Evolutionary conservation across 2,888 invertebrate genomes (phyloP).

Genomic region (Lepidochitona cinerea): DNA sequence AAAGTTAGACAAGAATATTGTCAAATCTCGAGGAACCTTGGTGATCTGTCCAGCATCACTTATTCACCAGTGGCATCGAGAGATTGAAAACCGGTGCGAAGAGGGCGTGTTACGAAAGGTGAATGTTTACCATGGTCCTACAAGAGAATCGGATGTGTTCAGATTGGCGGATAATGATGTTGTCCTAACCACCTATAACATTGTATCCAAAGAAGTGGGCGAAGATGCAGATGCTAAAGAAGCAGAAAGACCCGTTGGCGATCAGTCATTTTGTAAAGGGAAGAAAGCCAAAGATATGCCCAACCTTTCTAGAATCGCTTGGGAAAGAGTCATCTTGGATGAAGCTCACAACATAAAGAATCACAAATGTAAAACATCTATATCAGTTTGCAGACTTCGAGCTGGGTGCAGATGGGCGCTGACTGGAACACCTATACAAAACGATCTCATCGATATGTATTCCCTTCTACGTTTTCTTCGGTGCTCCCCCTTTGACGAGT

Average conservation of each 20-base stretch:
- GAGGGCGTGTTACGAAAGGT: slow-evolving; percentile 76
- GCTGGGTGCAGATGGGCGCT: slow-evolving; percentile 84
- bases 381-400: slow-evolving; percentile 79
- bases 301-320: slow-evolving; percentile 79
- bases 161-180: slow-evolving; percentile 81
- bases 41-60: slow-evolving; percentile 94
- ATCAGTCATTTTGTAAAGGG: slow-evolving; percentile 27
- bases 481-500: slow-evolving; percentile 91
- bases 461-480: slow-evolving; percentile 80
- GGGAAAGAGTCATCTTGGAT: slow-evolving; percentile 91
- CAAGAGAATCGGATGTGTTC: slow-evolving; percentile 75
- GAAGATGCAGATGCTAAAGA: slow-evolving; percentile 43
- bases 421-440: slow-evolving; percentile 96
- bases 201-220: slow-evolving; percentile 73
- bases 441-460: slow-evolving; percentile 83
- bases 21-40: slow-evolving; percentile 73
- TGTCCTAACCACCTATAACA: slow-evolving; percentile 91
- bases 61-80: slow-evolving; percentile 90
- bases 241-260: slow-evolving; percentile 51
- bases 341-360: slow-evolving; percentile 95
- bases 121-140: slow-evolving; percentile 85
- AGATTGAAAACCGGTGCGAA: slow-evolving; percentile 77
- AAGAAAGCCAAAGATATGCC: slow-evolving; percentile 28
- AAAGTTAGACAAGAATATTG: slow-evolving; percentile 53
- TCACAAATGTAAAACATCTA: slow-evolving; percentile 83